These are phyloP conservation scores for Tupiocoris notatus DNA, from an alignment of 2,888 invertebrate genomes.

Conservation along the genomic window DNA sequence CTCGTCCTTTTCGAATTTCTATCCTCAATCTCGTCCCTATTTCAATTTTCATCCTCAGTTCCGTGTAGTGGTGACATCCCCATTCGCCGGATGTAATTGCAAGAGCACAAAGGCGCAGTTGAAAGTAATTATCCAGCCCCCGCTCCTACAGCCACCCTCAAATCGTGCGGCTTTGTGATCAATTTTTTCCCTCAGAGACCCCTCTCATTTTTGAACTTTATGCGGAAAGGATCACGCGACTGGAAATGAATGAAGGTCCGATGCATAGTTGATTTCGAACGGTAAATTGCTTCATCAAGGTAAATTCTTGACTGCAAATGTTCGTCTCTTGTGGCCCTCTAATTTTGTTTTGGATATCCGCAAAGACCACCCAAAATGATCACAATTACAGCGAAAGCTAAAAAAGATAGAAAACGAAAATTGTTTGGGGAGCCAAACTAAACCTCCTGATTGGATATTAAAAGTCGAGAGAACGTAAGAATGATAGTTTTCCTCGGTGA, in stretches of 20 bases:
- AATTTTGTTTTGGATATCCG: no score
- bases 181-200: no score
- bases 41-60: neutral
- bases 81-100: neutral
- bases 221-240: neutral
- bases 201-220: neutral
- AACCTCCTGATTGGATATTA: no score
- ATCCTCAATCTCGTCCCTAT: neutral
- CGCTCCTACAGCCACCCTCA: neutral
- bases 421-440: no score
- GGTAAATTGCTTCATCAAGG: neutral
- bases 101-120: neutral
- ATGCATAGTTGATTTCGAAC: neutral
- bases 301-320: neutral
- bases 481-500: no score
- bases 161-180: neutral
- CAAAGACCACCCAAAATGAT: no score
- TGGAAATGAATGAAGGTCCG: neutral
- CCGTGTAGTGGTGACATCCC: neutral
- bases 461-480: no score
- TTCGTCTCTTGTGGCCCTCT: no score
- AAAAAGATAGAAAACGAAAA: no score
- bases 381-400: no score
- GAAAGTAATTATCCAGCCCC: neutral
- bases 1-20: neutral